Evolutionary conservation across 2,797 vertebrate species (phyloP), one percentile per base, ranked within the genome.

Genomic region (Hydrocynus forskahlii): DNA sequence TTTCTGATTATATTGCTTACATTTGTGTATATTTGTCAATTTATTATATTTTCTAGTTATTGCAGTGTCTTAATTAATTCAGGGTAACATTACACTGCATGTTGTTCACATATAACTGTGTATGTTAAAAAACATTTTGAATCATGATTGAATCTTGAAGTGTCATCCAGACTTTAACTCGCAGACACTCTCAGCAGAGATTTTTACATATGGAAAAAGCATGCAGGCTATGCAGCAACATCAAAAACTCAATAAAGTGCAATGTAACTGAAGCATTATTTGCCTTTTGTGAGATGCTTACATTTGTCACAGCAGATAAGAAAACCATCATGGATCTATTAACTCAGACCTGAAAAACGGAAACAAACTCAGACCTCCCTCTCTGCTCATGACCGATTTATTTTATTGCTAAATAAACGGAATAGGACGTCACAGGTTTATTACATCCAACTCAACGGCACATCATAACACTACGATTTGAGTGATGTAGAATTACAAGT

Each of bases 211-310:
- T 21, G n/a, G 13, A 6, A 48, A 45, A 29, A n/a, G 5, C 55
- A 70, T 3, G 35, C 14, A 29, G 25, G 19, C 21, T 17, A 19
- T 5, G 45, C 13, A 4, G n/a, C 38, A 35, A 67, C 71, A 48
- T 68, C 43, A 62, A 64, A 64, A 19, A 17, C 40, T 35, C 29
- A 73, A 76, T 9, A 40, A 69, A 29, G 63, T 40, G 45, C 72
- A 60, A 19, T 14, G 66, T 45, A 77, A 35, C 66, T 63, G 29
- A 63, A 77, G 63, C 54, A 40, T 45, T 38, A 66, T 25, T 78
- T 67, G 68, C 19, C 69, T 59, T 67, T 73, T 54, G 23, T 73
- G 35, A 52, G n/a, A 45, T 70, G 19, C n/a, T 43, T n/a, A 74
- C 19, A 19, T 38, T 70, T 76, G 50, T 68, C 38, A 67, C 29